Conservation (phyloP, 2,888 invertebrate species). For the Blomia tropicalis region DNA sequence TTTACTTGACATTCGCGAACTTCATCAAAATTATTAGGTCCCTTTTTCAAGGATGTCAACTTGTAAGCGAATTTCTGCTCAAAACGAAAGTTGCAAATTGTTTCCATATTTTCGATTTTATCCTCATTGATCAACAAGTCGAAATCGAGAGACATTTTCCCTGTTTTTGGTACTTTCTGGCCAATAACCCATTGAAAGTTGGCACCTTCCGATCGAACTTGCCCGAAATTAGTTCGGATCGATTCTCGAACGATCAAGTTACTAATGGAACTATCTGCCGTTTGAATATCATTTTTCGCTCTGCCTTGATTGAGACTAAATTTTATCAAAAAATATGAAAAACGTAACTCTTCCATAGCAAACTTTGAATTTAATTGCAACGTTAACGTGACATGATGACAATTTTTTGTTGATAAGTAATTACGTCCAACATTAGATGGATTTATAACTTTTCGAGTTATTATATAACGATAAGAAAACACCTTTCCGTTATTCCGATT, state of each 20-base stretch:
- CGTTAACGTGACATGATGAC: neutral
- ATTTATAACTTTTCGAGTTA: neutral
- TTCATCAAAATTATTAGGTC: neutral
- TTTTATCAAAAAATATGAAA: neutral
- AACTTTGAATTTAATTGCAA: neutral
- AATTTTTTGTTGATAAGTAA: neutral
- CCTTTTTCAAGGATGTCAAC: neutral
- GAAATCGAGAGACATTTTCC: neutral
- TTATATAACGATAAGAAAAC: constrained; percentile 1
- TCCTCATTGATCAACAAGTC: neutral
- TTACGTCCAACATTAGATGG: neutral
- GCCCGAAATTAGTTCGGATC: neutral
- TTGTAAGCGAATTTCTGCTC: neutral
- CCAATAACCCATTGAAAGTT: constrained; percentile 1
- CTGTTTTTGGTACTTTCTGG: neutral
- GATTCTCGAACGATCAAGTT: constrained; percentile 8
- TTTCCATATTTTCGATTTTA: neutral
- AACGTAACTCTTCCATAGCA: neutral
- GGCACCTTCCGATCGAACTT: neutral
- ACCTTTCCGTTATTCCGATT: neutral
- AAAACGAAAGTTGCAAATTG: neutral
- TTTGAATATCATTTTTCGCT: neutral
- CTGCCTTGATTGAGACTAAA: neutral
- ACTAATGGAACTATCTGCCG: neutral
- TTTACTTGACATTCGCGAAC: neutral